phyloP scores from a whole-genome alignment of 1,140 invertebrate genomes.

The Vanessa atalanta region DNA sequence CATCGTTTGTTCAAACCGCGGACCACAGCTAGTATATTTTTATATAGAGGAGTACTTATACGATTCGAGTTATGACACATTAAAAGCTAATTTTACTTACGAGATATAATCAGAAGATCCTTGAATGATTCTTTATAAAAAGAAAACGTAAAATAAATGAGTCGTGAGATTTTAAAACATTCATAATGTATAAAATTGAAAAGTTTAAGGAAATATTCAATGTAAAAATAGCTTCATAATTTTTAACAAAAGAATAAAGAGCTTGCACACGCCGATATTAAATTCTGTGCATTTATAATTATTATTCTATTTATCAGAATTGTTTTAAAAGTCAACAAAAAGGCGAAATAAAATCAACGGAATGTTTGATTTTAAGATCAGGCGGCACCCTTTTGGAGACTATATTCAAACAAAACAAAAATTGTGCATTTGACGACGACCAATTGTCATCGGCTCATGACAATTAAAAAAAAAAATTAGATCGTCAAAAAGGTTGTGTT shows the following conservation, averaged over 20 bases:
- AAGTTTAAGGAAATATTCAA: slow-evolving; percentile 12
- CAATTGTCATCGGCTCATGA: slow-evolving; percentile 41
- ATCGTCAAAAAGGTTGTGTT: slow-evolving; percentile 51
- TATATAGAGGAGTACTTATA: too few relatives aligned
- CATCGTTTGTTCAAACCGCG: too few relatives aligned
- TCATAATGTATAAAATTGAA: slow-evolving; percentile 1
- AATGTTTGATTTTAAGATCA: neutral
- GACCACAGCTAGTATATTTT: too few relatives aligned
- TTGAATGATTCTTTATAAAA: slow-evolving; percentile 5
- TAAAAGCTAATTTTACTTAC: neutral
- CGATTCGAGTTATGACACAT: too few relatives aligned
- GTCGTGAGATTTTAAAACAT: neutral
- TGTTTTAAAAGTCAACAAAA: slow-evolving; percentile 1
- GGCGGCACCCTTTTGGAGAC: slow-evolving; percentile 6
- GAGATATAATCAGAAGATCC: neutral
- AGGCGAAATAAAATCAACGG: neutral
- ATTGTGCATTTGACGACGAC: slow-evolving; percentile 52
- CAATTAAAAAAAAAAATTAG: slow-evolving; percentile 51
- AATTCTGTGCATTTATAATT: neutral
- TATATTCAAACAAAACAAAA: slow-evolving; percentile 47
- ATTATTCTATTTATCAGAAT: neutral
- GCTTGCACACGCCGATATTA: neutral
- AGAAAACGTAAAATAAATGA: neutral
- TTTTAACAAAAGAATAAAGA: neutral
- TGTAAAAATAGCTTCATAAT: neutral